These are phyloP conservation scores for Leucoptera coffeella DNA, from an alignment of 2,888 invertebrate genomes.

Conservation along the genomic window DNA sequence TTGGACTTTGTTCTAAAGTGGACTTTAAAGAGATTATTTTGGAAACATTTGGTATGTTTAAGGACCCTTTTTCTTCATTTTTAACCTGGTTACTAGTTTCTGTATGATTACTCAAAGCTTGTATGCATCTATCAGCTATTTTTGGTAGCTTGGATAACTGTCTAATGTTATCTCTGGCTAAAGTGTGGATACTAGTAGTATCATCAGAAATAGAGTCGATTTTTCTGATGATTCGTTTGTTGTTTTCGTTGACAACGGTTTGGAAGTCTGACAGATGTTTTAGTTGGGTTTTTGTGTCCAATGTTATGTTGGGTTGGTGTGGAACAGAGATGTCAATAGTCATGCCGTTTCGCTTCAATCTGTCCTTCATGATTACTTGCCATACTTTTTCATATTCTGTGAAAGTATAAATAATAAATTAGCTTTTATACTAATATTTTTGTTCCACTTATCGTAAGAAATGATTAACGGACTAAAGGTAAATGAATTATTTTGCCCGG, in stretches of 20 bases:
- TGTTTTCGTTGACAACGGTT: conserved; percentile 34
- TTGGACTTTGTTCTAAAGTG: conserved; percentile 12
- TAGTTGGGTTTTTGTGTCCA: conserved; percentile 26
- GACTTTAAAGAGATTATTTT: conserved; percentile 32
- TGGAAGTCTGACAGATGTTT: conserved; percentile 37
- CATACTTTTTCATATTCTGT: conserved; percentile 58
- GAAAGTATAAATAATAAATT: conserved; percentile 10
- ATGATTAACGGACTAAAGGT: too few relatives aligned
- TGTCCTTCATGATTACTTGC: conserved; percentile 58
- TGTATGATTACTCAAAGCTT: conserved; percentile 27
- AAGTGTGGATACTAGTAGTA: conserved; percentile 17
- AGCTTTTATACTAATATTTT: not conserved
- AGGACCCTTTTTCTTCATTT: conserved; percentile 14
- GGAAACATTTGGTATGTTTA: conserved; percentile 34
- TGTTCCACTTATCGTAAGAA: not conserved
- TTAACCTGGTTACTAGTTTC: conserved; percentile 17
- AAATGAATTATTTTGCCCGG: too few relatives aligned
- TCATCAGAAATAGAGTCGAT: conserved; percentile 16
- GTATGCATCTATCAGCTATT: conserved; percentile 39
- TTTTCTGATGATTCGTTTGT: conserved; percentile 35
- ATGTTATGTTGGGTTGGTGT: conserved; percentile 10
- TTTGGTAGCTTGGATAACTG: conserved; percentile 37
- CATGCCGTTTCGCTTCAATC: conserved; percentile 46
- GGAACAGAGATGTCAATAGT: conserved; percentile 3
- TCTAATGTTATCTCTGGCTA: conserved; percentile 41